phyloP scores from a whole-genome alignment of 2,797 vertebrate genomes.

The Urocyon cinereoargenteus region DNA sequence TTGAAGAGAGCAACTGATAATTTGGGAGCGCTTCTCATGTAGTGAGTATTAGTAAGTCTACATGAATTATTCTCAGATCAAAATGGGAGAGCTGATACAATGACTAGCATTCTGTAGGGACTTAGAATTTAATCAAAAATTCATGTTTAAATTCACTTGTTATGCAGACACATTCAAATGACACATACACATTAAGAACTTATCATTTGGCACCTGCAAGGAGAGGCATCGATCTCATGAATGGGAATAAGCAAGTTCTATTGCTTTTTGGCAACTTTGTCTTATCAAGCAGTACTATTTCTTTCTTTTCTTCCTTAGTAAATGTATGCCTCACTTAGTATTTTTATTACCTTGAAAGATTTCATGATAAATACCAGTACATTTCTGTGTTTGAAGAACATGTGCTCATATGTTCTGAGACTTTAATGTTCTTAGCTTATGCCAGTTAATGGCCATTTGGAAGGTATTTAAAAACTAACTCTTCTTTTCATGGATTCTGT shows the following conservation, averaged over 20 bases:
- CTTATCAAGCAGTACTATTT: neutral
- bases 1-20: conserved; percentile 19
- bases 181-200: neutral
- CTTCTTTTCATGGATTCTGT: neutral
- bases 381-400: conserved; percentile 2
- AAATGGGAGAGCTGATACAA: conserved; percentile 6
- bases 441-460: neutral
- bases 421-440: neutral
- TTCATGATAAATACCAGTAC: neutral
- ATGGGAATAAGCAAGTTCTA: neutral
- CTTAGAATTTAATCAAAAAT: conserved; percentile 24
- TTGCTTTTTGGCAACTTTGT: neutral
- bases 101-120: neutral
- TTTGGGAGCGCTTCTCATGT: neutral
- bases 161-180: conserved; percentile 5
- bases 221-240: neutral
- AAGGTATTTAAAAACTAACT: neutral
- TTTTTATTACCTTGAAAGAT: conserved; percentile 2
- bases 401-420: neutral
- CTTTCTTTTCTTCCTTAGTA: neutral
- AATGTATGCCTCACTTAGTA: neutral
- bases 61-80: neutral
- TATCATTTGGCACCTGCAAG: neutral
- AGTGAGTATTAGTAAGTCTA: neutral
- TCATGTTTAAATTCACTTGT: neutral